Base-by-base conservation (phyloP, 2,113 vertebrate species). In the Kryptolebias marmoratus region DNA sequence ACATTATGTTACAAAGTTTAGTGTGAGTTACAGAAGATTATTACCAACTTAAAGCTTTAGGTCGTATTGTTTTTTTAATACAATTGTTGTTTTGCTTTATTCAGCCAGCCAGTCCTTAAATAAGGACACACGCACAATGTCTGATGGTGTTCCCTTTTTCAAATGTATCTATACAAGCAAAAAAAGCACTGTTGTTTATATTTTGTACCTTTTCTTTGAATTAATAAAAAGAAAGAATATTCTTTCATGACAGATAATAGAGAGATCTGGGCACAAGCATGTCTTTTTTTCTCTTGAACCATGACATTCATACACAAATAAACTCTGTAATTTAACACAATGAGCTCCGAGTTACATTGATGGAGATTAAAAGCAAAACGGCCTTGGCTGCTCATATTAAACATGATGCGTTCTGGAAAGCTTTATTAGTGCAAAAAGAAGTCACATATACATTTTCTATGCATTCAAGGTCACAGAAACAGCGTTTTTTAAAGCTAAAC, bases 371-470 rank as follows among this genome's bases (percentile, higher is more conserved):
- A 73, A 81, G 69, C 52, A 75, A 68, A 78, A 64, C 59, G 59
- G 53, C 72, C 73, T 74, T 84, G 68, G 78, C 54, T 79, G 45
- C 55, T 80, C 47, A 42, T 70, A 65, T 77, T 75, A 65, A 81
- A 75, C 62, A 50, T 52, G 28, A 53, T 60, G 73, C 74, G 52
- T 42, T 64, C 10, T 42, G 39, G 59, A 71, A 63, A 69, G 59
- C 8, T 54, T 63, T 71, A 16, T 82, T 68, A 52, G 59, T 47
- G 49, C 11, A 39, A 66, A 84, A 66, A 39, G 48, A 74, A 73
- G n/a, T 22, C 47, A 54, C 71, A 69, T 64, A 69, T 74, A 50
- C 68, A 72, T 70, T 50, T 74, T 28, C 55, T 30, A 1, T 68
- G 48, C 64, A 59, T 60, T 61, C 62, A 73, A 77, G 79, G 79